phyloP scores from a whole-genome alignment of 2,888 invertebrate species.

The Drosophila leonis region DNA sequence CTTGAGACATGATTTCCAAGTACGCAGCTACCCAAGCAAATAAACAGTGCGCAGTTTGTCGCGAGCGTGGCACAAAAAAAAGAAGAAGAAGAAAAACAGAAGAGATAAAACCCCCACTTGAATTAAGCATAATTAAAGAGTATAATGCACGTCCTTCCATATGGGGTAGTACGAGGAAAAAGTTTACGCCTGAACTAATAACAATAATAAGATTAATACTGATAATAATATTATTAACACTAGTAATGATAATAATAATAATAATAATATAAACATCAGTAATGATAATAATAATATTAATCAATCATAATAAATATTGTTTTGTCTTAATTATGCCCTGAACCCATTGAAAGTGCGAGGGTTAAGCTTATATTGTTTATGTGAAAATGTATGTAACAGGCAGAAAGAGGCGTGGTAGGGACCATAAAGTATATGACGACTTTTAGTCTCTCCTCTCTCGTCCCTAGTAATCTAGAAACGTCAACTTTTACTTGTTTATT shows the following conservation, averaged over 20 bases:
- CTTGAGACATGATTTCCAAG: conserved; percentile 65
- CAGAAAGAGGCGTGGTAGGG: too few species aligned
- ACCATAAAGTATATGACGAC: too few species aligned
- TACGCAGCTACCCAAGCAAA: conserved; percentile 46
- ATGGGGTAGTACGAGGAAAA: background rate
- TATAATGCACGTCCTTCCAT: background rate
- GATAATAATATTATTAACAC: background rate
- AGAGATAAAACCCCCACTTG: background rate
- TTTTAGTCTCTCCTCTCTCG: too few species aligned
- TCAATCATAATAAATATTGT: too few species aligned
- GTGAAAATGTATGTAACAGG: too few species aligned
- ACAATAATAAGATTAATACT: too few species aligned
- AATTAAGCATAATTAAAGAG: background rate
- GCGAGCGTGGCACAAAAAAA: background rate
- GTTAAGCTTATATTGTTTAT: too few species aligned
- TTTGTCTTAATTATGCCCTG: too few species aligned
- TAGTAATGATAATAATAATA: background rate
- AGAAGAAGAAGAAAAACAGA: background rate
- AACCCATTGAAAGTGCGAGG: too few species aligned
- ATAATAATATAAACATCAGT: background rate
- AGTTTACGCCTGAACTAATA: background rate
- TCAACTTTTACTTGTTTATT: too few species aligned
- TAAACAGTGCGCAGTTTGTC: conserved; percentile 68
- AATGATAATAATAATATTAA: background rate
- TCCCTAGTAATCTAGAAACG: too few species aligned